phyloP scores from a whole-genome alignment of 2,797 vertebrate genomes.

The Hoplostethus atlanticus region DNA sequence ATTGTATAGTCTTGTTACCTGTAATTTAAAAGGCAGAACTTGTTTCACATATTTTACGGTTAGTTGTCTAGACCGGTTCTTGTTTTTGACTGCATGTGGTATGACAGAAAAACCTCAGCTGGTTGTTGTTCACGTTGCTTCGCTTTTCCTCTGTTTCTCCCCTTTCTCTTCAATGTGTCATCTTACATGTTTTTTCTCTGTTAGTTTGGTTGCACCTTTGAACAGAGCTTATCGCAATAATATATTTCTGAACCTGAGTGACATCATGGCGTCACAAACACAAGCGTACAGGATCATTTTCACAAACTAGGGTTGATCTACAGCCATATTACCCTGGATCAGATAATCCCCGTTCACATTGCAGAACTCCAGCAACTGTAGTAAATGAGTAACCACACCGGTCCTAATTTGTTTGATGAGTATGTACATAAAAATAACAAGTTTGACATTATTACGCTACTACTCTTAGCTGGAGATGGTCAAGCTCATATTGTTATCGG shows the following conservation, averaged over 20 bases:
- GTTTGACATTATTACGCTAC: too few species aligned
- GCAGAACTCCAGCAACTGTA: conserved; percentile 8
- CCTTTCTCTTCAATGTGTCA: background rate
- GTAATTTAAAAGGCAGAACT: too few species aligned
- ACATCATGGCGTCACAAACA: too few species aligned
- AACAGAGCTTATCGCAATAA: background rate
- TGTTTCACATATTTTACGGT: background rate
- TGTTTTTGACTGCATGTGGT: background rate
- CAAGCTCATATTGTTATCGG: background rate
- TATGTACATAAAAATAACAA: too few species aligned
- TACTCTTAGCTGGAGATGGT: background rate
- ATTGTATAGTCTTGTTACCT: background rate
- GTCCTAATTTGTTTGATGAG: background rate
- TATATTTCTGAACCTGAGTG: background rate
- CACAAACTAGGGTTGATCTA: conserved; percentile 10
- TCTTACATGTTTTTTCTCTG: background rate
- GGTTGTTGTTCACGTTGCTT: background rate
- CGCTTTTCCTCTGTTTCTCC: background rate
- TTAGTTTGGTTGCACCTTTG: background rate
- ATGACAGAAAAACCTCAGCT: conserved; percentile 9
- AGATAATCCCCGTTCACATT: conserved; percentile 32
- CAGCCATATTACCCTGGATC: conserved; percentile 12
- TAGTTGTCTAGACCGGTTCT: background rate
- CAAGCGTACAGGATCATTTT: background rate
- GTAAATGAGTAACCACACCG: conserved; percentile 60